Conservation (phyloP, 2,888 invertebrate species). For the Drosophila flavopinicola region DNA sequence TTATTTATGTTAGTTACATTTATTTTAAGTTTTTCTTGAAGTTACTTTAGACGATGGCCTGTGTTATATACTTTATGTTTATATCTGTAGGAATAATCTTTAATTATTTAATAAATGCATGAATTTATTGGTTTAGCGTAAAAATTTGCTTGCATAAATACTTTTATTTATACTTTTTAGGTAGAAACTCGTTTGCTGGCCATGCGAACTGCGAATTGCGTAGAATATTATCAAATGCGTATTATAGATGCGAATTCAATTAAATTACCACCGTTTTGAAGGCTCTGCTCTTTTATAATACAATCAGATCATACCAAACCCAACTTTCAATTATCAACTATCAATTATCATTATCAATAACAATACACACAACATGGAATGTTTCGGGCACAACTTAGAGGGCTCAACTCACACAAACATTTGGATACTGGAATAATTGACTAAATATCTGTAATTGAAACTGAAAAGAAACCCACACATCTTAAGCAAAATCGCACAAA, state of each 20-base stretch:
- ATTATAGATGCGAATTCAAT: slow-evolving; percentile 41
- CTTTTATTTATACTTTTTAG: slow-evolving; percentile 26
- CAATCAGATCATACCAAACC: slow-evolving; percentile 16
- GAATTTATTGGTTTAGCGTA: slow-evolving; percentile 63
- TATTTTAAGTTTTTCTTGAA: slow-evolving; percentile 23
- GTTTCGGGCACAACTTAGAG: slow-evolving; percentile 50
- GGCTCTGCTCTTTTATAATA: slow-evolving; percentile 14
- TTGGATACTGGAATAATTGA: slow-evolving; percentile 61
- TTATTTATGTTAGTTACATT: slow-evolving; percentile 27
- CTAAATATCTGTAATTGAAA: slow-evolving; percentile 45
- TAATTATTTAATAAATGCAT: slow-evolving; percentile 64
- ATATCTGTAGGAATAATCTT: slow-evolving; percentile 46
- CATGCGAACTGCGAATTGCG: slow-evolving; percentile 42
- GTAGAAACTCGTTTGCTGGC: slow-evolving; percentile 19
- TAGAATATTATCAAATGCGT: slow-evolving; percentile 57
- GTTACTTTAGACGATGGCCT: slow-evolving; percentile 21
- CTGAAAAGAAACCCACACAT: slow-evolving; percentile 12
- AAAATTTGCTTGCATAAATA: slow-evolving; percentile 60
- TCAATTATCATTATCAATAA: slow-evolving; percentile 25
- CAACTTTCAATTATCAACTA: slow-evolving; percentile 22
- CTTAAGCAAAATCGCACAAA: no score
- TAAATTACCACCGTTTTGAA: slow-evolving; percentile 15
- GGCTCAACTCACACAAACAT: slow-evolving; percentile 42
- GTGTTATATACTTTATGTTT: slow-evolving; percentile 24
- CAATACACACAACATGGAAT: slow-evolving; percentile 53